Conservation (phyloP, 2,113 vertebrate species). For the Podarcis muralis region DNA sequence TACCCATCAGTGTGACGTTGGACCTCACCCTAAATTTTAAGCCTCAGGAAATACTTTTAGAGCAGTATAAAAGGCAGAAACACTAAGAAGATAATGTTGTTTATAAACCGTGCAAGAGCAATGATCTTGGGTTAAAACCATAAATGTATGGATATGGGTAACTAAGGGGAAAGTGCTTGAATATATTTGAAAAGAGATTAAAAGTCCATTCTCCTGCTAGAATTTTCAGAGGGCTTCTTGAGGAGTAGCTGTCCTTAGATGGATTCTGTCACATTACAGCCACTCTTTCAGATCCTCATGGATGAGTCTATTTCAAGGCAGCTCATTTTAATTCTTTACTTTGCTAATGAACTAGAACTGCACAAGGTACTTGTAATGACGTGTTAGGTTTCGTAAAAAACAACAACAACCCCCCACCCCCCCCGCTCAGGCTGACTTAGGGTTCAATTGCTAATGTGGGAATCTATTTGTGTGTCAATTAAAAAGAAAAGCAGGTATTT, state of each 20-base stretch:
- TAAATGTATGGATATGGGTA: slow-evolving; percentile 22
- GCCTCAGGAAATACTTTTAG: background rate
- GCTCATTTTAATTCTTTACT: slow-evolving; percentile 46
- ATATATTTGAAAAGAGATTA: slow-evolving; percentile 1
- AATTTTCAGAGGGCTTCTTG: slow-evolving; percentile 31
- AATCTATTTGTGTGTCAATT: slow-evolving; percentile 53
- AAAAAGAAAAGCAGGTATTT: slow-evolving; percentile 33
- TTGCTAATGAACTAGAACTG: slow-evolving; percentile 50
- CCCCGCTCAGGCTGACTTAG: slow-evolving; percentile 24
- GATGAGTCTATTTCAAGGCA: slow-evolving; percentile 35
- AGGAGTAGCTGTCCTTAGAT: background rate
- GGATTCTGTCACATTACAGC: slow-evolving; percentile 30
- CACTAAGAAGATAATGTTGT: background rate
- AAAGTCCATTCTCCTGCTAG: slow-evolving; percentile 5
- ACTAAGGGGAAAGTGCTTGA: slow-evolving; percentile 20
- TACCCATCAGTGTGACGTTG: too few species aligned
- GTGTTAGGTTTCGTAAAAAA: slow-evolving; percentile 35
- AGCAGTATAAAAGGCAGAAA: background rate
- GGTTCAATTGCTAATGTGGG: background rate
- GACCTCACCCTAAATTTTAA: background rate
- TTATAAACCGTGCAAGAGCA: background rate
- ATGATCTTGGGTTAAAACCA: background rate
- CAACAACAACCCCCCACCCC: too few species aligned
- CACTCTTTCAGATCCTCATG: slow-evolving; percentile 20
- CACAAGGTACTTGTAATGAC: slow-evolving; percentile 32